These are phyloP conservation scores for Candidula unifasciata DNA, from an alignment of 2,888 invertebrate genomes.

Conservation along the genomic window DNA sequence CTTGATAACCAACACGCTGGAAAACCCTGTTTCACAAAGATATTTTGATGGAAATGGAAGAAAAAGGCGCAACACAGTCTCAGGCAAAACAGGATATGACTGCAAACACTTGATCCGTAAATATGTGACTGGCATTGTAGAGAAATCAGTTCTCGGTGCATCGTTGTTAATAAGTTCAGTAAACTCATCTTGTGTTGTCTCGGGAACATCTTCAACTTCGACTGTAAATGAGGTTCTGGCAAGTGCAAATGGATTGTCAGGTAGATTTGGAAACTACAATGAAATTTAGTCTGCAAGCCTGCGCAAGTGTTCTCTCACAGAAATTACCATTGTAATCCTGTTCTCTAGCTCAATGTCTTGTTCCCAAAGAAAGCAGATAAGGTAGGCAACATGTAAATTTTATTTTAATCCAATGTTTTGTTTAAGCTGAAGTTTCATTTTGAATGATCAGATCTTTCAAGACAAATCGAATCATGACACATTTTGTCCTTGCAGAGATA, in stretches of 20 bases:
- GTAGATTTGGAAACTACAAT: neutral
- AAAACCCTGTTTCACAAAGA: constrained; percentile 1
- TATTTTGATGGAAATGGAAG: constrained; percentile 12
- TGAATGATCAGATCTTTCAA: too few relatives aligned
- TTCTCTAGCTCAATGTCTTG: too few relatives aligned
- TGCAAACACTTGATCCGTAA: too few relatives aligned
- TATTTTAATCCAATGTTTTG: too few relatives aligned
- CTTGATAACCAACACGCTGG: neutral
- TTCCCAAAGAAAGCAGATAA: too few relatives aligned
- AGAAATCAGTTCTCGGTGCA: neutral
- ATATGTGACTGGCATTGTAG: neutral
- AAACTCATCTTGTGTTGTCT: neutral
- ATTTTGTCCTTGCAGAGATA: too few relatives aligned
- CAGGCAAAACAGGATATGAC: neutral
- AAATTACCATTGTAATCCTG: too few relatives aligned
- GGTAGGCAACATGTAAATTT: too few relatives aligned
- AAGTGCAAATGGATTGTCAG: neutral
- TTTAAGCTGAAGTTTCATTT: too few relatives aligned
- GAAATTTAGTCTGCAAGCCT: neutral
- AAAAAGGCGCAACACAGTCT: neutral
- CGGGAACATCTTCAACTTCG: neutral
- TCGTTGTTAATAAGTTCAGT: neutral
- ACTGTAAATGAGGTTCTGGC: neutral
- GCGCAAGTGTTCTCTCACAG: neutral
- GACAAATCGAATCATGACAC: too few relatives aligned